Evolutionary conservation across 1,140 invertebrate genomes (phyloP), one percentile per base, ranked within the genome.

Genomic region (Drosophila nebulosa): DNA sequence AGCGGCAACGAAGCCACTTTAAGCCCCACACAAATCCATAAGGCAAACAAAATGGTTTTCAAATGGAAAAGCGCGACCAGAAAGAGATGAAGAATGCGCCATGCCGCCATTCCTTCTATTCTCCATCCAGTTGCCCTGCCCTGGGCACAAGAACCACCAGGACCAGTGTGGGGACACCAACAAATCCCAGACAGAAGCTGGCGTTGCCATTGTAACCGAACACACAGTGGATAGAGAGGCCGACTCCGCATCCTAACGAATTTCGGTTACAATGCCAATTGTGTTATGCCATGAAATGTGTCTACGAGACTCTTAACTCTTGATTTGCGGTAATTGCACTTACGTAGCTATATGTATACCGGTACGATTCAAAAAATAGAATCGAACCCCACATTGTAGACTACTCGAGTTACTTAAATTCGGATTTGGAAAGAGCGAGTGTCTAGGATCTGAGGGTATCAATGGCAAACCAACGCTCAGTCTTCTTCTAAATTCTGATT

Each of bases 11-110:
- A 86, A 90, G 86, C 78, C 86, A 90, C 86, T 90, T 90, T 90
- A 90, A 90, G 86, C 86, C 79, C 73, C 63, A 68, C 52, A 46
- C 81, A 90, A 90, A 90, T 90, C 86, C 86, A 90, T 90, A 90
- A 90, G 69, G 86, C 86, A 90, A 90, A 90, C 86, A 90, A 88
- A 86, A 88, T 83, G 83, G 83, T 83, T 86, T 86, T 86, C 83
- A 83, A 86, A 86, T 83, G 78, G 81, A 88, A 71, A 73, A 86
- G 83, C 76, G 73, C 73, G 68, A 70, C 46, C 24, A 61, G 39
- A 39, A 58, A 4, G 26, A 59, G 24, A 51, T 62, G 62, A 46
- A 68, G 72, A 64, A 73, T 60, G 30, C 57, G 69, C 57, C 68
- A 55, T 63, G 68, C 68, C 58, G 51, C 27, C 66, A 21, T 16